These are phyloP conservation scores for Stichodactyla helianthus DNA, from an alignment of 64 coral and sea anemone genomes.

Conservation along the genomic window DNA sequence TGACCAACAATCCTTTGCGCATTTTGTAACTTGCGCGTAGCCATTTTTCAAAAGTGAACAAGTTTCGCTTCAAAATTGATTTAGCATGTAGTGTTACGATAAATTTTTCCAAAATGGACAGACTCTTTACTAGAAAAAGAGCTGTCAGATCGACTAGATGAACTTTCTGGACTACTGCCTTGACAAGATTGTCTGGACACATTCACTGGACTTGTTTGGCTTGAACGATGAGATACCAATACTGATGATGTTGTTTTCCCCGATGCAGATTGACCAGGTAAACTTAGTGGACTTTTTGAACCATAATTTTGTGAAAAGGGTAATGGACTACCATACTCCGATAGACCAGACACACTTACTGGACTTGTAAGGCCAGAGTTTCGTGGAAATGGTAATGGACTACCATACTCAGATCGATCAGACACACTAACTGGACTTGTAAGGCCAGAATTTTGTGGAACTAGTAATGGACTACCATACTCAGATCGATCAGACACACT, in stretches of 20 bases:
- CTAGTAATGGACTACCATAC: neutral
- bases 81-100: neutral
- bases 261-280: neutral
- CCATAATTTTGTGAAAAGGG: neutral
- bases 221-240: neutral
- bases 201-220: neutral
- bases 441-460: neutral
- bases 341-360: neutral
- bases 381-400: neutral
- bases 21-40: no score
- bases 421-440: slow-evolving; percentile 12
- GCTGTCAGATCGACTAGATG: neutral
- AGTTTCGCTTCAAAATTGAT: neutral
- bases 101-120: neutral
- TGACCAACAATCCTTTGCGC: no score
- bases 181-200: neutral
- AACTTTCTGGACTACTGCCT: slow-evolving; percentile 1
- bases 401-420: neutral
- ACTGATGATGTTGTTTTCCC: neutral
- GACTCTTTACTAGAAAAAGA: neutral
- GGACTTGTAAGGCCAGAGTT: neutral
- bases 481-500: neutral
- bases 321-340: neutral
- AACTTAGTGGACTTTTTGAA: neutral
- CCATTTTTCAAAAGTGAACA: no score